These are phyloP conservation scores for Callorhinus ursinus DNA, from an alignment of 2,113 vertebrate genomes.

Conservation along the genomic window DNA sequence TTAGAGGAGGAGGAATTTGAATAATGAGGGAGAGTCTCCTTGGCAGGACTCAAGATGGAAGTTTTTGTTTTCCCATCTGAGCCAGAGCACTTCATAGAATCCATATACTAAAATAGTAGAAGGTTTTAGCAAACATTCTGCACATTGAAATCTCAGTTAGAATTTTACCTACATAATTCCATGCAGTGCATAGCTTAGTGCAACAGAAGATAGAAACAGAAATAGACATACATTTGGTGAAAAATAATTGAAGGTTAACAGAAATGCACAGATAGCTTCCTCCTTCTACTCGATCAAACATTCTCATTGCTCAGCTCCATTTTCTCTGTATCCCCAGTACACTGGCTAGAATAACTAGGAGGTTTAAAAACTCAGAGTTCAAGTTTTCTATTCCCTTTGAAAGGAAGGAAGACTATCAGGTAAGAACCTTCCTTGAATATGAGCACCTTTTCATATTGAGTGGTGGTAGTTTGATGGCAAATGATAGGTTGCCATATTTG, in stretches of 20 bases:
- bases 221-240: slow-evolving; percentile 9
- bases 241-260: slow-evolving; percentile 29
- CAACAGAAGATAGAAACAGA: background rate
- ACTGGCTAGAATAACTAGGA: background rate
- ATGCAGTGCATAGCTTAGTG: background rate
- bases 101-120: background rate
- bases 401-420: background rate
- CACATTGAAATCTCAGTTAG: background rate
- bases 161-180: background rate
- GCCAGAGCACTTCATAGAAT: background rate
- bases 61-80: background rate
- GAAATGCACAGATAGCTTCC: background rate
- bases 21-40: background rate
- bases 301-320: background rate
- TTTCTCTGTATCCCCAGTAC: background rate
- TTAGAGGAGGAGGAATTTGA: background rate
- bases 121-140: background rate
- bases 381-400: background rate
- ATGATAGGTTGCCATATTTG: background rate
- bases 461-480: background rate
- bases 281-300: background rate
- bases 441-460: background rate
- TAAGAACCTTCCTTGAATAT: background rate
- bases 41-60: background rate
- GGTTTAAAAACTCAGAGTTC: slow-evolving; percentile 23